Base-by-base conservation (phyloP, 2,797 vertebrate genomes). In the Rhynchonycteris naso region DNA sequence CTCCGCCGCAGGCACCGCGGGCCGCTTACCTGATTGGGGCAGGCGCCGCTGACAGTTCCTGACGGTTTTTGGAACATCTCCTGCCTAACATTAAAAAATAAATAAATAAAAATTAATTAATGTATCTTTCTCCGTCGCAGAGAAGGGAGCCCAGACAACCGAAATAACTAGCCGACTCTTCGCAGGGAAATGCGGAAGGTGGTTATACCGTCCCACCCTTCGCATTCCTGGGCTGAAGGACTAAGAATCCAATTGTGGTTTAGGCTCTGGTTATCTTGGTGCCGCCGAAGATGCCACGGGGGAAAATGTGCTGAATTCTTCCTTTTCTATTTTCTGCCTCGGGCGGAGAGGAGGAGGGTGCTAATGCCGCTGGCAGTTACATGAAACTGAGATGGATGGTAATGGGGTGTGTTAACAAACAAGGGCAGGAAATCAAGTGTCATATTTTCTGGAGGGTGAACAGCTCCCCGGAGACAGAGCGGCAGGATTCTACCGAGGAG, bases 391-490 rank as follows among this genome's bases (percentile, higher is more conserved):
- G 93, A 92, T 61, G 97, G 92, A 90, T 94, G 95, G 97, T 90
- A 96, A 83, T 59, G 82, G 96, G 95, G 95, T 95, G 96, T 96
- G 97, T 90, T 96, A 96, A 80, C 93, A 96, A 96, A 97, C 96
- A 95, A 95, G 95, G 93, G 94, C 96, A 96, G 97, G 96, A 97
- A 97, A 95, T 95, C 86, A 88, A 97, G 96, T 97, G 96, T 97
- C 97, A 96, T 96, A 86, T 96, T 96, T 97, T 96, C 96, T 97
- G 95, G 93, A 97, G 95, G 91, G 93, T 11, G 15, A 96, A 81
- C 91, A 3, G 71, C 94, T 97, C 91, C 95, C 81, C 4, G 91
- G 96, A 96, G 97, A 94, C 96, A 54, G 95, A 83, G 56, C 63
- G 56, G 87, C 81, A 88, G 97, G 94, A 81, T 87, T 88, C 75